Conservation (phyloP, 1,140 invertebrate genomes). For the Danaus melanippus region DNA sequence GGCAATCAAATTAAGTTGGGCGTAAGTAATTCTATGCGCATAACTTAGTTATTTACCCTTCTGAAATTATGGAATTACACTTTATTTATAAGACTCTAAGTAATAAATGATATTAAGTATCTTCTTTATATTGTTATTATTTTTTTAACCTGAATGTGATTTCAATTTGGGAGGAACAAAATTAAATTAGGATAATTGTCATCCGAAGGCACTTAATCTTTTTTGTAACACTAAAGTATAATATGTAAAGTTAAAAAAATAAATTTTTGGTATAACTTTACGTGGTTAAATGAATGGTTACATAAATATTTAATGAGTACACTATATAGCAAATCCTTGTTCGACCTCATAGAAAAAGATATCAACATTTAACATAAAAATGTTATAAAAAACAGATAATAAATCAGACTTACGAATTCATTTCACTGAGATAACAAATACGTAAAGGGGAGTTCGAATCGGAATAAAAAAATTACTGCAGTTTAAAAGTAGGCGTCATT, state of each 20-base stretch:
- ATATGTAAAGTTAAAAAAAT: too few species aligned
- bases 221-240: too few species aligned
- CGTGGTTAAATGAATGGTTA: too few species aligned
- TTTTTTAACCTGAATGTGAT: too few species aligned
- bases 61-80: constrained; percentile 26
- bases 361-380: constrained; percentile 17
- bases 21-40: constrained; percentile 52
- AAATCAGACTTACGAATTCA: constrained; percentile 59
- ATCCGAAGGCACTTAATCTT: too few species aligned
- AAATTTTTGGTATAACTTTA: too few species aligned
- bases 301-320: too few species aligned
- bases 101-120: constrained; percentile 16
- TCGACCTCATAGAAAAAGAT: too few species aligned
- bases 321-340: too few species aligned
- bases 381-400: constrained; percentile 38
- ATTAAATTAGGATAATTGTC: too few species aligned
- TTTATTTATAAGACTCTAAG: constrained; percentile 1
- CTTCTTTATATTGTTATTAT: too few species aligned
- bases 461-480: constrained; percentile 70
- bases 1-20: constrained; percentile 62
- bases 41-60: constrained; percentile 63
- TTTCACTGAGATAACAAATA: constrained; percentile 63
- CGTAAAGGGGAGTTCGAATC: constrained; percentile 57
- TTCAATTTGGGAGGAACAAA: too few species aligned
- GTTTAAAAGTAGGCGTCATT: constrained; percentile 70